phyloP scores from a whole-genome alignment of 1,140 invertebrate genomes.

The Euborellia annulipes region DNA sequence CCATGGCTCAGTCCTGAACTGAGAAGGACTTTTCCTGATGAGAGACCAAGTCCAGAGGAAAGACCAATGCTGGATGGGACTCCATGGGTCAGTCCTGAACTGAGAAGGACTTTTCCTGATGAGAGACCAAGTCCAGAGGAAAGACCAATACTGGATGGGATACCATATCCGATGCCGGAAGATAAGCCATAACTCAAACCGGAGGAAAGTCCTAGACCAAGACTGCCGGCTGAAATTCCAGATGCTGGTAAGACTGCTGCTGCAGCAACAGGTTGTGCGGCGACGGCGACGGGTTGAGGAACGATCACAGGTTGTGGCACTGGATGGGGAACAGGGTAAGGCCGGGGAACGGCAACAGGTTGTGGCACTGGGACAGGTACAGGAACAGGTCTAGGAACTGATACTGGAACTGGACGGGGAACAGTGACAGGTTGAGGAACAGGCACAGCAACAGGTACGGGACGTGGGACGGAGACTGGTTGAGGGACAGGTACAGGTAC shows the following conservation, averaged over 20 bases:
- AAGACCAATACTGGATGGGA: too few species aligned
- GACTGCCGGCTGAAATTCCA: not conserved
- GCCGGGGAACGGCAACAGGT: not conserved
- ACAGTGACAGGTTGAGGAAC: not conserved
- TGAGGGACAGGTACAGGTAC: constrained; percentile 3
- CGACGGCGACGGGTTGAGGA: constrained; percentile 3
- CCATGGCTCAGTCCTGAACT: too few species aligned
- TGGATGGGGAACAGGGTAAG: not conserved
- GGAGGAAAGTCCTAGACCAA: not conserved
- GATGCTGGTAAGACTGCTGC: not conserved
- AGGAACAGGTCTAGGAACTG: constrained; percentile 1
- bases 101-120: too few species aligned
- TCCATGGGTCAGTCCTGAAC: too few species aligned
- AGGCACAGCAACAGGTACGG: constrained; percentile 6
- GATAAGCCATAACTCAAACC: too few species aligned
- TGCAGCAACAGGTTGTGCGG: not conserved
- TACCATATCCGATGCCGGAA: too few species aligned
- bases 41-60: too few species aligned
- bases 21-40: too few species aligned
- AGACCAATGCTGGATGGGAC: too few species aligned
- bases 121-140: too few species aligned
- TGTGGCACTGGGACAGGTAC: constrained; percentile 5
- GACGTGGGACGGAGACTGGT: constrained; percentile 1
- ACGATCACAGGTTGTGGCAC: not conserved
- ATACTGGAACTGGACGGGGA: constrained; percentile 2